Evolutionary conservation across 1,140 invertebrate genomes (phyloP).

Genomic region (Hestina assimilis): DNA sequence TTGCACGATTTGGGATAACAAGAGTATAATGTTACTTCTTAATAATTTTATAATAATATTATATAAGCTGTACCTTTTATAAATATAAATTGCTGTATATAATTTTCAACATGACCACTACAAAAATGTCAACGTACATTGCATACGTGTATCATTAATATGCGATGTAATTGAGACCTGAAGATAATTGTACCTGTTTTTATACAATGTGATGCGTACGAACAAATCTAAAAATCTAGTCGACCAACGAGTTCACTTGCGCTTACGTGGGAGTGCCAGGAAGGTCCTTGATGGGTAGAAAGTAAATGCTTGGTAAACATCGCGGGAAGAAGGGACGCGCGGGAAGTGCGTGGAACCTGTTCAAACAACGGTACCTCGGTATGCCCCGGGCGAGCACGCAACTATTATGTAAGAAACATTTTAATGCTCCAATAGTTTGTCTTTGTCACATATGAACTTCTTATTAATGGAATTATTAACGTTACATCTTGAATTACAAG

Average conservation of each 20-base stretch:
- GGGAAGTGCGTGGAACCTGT: constrained; percentile 62
- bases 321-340: constrained; percentile 31
- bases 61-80: no score
- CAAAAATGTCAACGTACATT: no score
- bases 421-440: constrained; percentile 57
- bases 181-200: background rate
- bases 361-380: constrained; percentile 62
- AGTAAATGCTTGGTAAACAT: constrained; percentile 65
- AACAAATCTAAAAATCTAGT: constrained; percentile 24
- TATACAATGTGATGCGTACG: background rate
- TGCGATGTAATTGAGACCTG: background rate
- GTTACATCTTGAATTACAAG: no score
- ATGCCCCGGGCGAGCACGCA: constrained; percentile 60
- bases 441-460: constrained; percentile 24
- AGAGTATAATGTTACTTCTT: no score
- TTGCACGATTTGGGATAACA: no score
- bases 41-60: no score
- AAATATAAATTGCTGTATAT: no score
- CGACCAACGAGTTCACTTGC: constrained; percentile 28
- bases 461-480: no score
- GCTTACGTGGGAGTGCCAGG: constrained; percentile 37
- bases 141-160: no score
- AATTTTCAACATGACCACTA: no score
- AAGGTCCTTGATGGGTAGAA: constrained; percentile 72
- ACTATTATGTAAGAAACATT: constrained; percentile 73